These are phyloP conservation scores for Hypothenemus hampei DNA, from an alignment of 1,140 invertebrate genomes.

Conservation along the genomic window DNA sequence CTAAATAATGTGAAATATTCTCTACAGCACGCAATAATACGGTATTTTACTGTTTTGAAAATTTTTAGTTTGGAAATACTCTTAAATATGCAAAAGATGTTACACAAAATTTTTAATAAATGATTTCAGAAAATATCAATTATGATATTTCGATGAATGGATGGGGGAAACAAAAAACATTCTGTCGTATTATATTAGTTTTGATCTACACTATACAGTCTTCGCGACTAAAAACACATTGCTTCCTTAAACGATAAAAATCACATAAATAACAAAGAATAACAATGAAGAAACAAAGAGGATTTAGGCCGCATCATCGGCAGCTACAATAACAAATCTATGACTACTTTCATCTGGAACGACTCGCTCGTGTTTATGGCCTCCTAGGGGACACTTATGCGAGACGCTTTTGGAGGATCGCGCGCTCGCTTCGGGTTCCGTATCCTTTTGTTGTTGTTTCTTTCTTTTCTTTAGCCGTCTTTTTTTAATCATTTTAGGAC, in stretches of 20 bases:
- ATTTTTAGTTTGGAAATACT: too few species aligned
- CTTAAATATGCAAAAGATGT: too few species aligned
- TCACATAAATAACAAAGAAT: slow-evolving; percentile 6
- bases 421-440: neutral
- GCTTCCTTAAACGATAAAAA: slow-evolving; percentile 1
- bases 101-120: too few species aligned
- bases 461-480: slow-evolving; percentile 11
- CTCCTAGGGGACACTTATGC: neutral
- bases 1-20: too few species aligned
- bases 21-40: too few species aligned
- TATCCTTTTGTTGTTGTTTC: slow-evolving; percentile 2
- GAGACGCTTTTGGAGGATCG: neutral
- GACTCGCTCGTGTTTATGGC: neutral
- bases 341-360: slow-evolving; percentile 21
- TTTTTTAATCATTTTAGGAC: slow-evolving; percentile 4
- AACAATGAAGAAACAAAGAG: slow-evolving; percentile 4
- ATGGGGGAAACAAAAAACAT: too few species aligned
- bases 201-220: slow-evolving; percentile 15
- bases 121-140: too few species aligned
- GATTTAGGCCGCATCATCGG: slow-evolving; percentile 1
- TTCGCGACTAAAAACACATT: slow-evolving; percentile 1
- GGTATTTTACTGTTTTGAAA: too few species aligned
- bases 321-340: slow-evolving; percentile 19
- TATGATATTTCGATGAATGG: too few species aligned
- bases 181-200: too few species aligned